Evolutionary conservation across 2,888 invertebrate species (phyloP), one percentile per base, ranked within the genome.

Genomic region (Caenorhabditis plicata): DNA sequence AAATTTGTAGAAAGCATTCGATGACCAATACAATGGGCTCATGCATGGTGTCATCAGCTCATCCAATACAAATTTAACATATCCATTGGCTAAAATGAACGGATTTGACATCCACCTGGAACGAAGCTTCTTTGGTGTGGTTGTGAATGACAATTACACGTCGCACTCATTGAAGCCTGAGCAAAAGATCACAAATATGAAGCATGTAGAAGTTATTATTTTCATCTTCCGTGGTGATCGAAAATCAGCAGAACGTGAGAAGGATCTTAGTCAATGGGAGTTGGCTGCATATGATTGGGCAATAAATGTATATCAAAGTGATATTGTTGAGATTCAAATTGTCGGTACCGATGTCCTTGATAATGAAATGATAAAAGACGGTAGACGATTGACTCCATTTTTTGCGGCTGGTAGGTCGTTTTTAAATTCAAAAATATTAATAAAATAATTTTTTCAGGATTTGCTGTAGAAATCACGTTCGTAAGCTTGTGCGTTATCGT

Each of bases 201-300:
- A 75, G 9, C 65, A 64, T 45, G 75, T 74, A 3, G 64, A 73
- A 64, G 70, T 78, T 22, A 67, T 79, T 4, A 62, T 79, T 51
- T 68, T 77, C 65, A 67, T 80, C 19, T 79, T 80, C 65, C 75
- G 77, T 9, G 78, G 77, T 5, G 78, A 79, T 49, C 62, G 71
- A 36, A 65, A 67, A 39, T 64, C 64, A 17, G 62, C 45, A 15
- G 49, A 58, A 11, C 51, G 60, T 38, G 74, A 76, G 25, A 53
- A 49, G 25, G 67, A 68, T 46, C 53, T 78, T 55, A 60, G 72
- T n/a, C 49, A 55, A 20, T 79, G 78, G 78, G 78, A 79, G 26
- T 40, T 73, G 33, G 69, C 60, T 8, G 72, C 71, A 1, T 77
- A 70, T 48, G 71, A 75, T 15, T 73, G 68, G 63, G 53, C 68